phyloP scores from a whole-genome alignment of 2,113 vertebrate genomes.

The Nymphicus hollandicus region DNA sequence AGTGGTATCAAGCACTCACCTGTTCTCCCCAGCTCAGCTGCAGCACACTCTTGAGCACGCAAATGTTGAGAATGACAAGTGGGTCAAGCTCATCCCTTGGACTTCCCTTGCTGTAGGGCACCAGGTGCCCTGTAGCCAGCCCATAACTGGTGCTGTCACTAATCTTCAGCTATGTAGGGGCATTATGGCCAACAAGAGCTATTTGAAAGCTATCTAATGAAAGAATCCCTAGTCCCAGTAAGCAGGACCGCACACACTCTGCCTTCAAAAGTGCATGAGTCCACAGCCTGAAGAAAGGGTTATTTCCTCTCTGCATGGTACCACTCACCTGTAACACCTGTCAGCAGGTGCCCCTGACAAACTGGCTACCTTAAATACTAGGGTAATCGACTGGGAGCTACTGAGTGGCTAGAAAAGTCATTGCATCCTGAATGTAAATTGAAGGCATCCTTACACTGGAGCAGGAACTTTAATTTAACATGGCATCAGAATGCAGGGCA shows the following conservation, averaged over 20 bases:
- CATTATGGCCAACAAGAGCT: neutral
- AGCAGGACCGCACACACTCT: neutral
- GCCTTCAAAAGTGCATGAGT: neutral
- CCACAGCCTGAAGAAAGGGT: neutral
- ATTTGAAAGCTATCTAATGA: neutral
- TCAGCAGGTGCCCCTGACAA: neutral
- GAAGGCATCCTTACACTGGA: neutral
- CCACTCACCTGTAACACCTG: neutral
- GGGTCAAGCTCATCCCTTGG: fast-evolving
- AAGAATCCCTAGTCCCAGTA: neutral
- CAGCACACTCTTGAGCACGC: neutral
- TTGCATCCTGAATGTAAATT: neutral
- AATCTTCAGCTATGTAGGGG: neutral
- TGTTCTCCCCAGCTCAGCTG: neutral
- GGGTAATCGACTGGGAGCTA: neutral
- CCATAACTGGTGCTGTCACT: neutral
- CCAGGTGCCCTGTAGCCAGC: no score
- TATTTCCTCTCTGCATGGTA: neutral
- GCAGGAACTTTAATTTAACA: neutral
- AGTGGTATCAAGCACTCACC: neutral
- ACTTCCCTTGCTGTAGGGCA: neutral
- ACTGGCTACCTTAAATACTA: neutral
- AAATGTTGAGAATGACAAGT: neutral
- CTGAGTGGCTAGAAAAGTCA: neutral
- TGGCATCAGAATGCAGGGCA: neutral